Evolutionary conservation across 2,888 invertebrate species (phyloP), one percentile per base, ranked within the genome.

Genomic region (Drosophila lutescens): DNA sequence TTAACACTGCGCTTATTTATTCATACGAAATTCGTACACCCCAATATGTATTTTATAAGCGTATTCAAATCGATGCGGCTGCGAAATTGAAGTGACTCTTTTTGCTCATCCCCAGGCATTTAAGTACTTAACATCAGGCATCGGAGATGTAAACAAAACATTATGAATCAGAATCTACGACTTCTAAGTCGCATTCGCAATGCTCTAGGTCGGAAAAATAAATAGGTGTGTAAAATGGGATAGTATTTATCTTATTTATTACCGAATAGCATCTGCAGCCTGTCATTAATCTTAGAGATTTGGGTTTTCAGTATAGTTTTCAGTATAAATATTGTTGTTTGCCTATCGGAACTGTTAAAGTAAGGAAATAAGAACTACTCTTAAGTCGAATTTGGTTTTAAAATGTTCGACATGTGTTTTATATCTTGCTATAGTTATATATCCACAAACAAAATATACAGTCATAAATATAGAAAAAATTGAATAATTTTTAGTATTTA

Each of bases 11-110:
- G 55, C 46, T 34, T 67, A 67, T 68, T 34, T 47, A 67, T 54
- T 49, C 49, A 41, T 49, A 63, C 62, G 40, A 62, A 41, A 17
- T 67, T 46, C 55, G 55, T 26, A 67, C 46, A 55, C 12, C 65
- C 55, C 46, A 46, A 67, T 46, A 66, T 54, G 59, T 59, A 40
- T 70, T 50, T 36, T 69, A 62, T 58, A 70, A 57, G 12, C 57
- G n/a, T 58, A 34, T 71, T 73, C 74, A 73, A 63, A 70, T 62
- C 65, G 65, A 69, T 60, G 65, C 60, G 40, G 43, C 65, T 60
- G 65, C 61, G 51, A 66, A 70, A 58, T 63, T 54, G 69, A 85
- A 81, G 69, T 82, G 86, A 85, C 59, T 53, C 71, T 81, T 81
- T 79, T 79, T 79, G 65, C 53, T 47, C 34, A 20, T 23, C 47